Evolutionary conservation across 2,797 vertebrate genomes (phyloP), one percentile per base, ranked within the genome.

Genomic region (Pipistrellus kuhlii): DNA sequence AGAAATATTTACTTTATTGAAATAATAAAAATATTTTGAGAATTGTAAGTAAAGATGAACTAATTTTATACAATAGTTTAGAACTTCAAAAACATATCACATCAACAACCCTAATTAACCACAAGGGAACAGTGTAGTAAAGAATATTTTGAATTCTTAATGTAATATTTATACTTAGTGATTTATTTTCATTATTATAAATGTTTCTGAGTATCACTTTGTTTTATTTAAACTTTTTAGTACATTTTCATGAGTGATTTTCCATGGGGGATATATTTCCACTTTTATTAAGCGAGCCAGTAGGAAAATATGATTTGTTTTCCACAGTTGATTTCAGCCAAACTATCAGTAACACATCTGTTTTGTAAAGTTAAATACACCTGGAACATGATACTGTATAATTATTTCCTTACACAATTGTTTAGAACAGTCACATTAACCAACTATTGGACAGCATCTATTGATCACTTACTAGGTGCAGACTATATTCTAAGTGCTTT

Each of bases 81-180:
- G 35, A 72, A 86, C 48, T 94, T 82, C 14, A 57, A 48, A 82
- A 77, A 53, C 30, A 3, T 64, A 53, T 68, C 21, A 57, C 48
- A 21, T 76, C 48, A 76, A 2, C 41, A 55, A 27, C 30, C 10
- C 12, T 88, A 30, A 76, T 81, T 90, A 91, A 73, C n/a, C 32
- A 25, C 27, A 57, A 21, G 48, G 57, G 64, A 95, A 27, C 32
- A 66, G 51, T 82, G 94, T 76, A 85, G 9, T 93, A 64, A 88
- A 92, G 64, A 81, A 27, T 92, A 64, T 81, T 85, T 96, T 95
- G 55, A 84, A 77, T 93, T 94, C 48, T 91, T 89, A 72, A 64
- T 91, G 41, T 84, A 69, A 48, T 77, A 82, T 88, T 95, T 90
- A 41, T 77, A 75, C 21, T 80, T 91, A 25, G 8, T 93, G 62